These are phyloP conservation scores for Anabas testudineus DNA, from an alignment of 2,797 vertebrate species.

Conservation along the genomic window DNA sequence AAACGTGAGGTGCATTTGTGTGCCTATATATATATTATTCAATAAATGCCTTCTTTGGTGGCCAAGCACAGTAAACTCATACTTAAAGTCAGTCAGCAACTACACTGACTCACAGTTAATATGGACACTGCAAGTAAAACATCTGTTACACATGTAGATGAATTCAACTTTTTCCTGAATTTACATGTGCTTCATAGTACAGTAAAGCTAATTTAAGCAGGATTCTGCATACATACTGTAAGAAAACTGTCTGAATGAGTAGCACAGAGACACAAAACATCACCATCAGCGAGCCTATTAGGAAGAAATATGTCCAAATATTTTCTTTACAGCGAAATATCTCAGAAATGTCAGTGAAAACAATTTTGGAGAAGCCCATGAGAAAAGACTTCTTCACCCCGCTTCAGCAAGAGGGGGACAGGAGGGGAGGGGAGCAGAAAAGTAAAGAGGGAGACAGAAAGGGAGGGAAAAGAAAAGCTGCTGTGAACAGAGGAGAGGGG, in stretches of 20 bases:
- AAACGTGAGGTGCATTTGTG: constrained; percentile 45
- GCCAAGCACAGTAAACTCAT: constrained; percentile 6
- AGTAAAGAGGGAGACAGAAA: constrained; percentile 32
- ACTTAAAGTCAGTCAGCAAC: neutral
- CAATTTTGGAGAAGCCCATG: constrained; percentile 77
- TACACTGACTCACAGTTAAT: constrained; percentile 41
- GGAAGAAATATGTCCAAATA: constrained; percentile 78
- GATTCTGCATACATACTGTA: constrained; percentile 29
- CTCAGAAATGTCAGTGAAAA: constrained; percentile 85
- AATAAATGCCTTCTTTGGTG: constrained; percentile 34
- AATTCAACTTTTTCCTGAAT: neutral
- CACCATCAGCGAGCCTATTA: constrained; percentile 63
- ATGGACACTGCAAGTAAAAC: constrained; percentile 7
- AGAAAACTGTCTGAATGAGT: constrained; percentile 12
- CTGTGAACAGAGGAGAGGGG: constrained; percentile 50
- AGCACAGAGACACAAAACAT: constrained; percentile 40
- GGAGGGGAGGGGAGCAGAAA: constrained; percentile 42
- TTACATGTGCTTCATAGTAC: neutral
- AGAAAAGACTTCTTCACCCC: constrained; percentile 77
- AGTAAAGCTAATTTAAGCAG: constrained; percentile 43
- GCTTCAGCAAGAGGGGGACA: constrained; percentile 44
- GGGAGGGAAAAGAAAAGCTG: constrained; percentile 44
- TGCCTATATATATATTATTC: constrained; percentile 18
- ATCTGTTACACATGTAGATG: neutral
- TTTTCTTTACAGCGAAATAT: constrained; percentile 81